Base-by-base conservation (phyloP, 2,888 invertebrate species). In the Trypoxylon attenuatum region DNA sequence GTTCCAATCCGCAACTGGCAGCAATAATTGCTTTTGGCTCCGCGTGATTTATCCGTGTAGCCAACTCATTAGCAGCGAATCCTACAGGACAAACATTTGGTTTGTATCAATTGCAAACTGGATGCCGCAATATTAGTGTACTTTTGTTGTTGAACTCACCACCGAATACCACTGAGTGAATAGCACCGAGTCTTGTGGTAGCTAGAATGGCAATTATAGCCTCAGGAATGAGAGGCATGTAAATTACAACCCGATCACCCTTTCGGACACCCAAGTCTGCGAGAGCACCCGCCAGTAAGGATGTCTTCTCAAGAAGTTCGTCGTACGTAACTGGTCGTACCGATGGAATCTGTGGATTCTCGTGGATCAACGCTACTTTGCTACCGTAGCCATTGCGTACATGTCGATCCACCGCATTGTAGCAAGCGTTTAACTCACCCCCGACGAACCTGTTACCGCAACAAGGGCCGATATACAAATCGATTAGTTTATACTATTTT, bases 121-220 rank as follows among this genome's bases (percentile, higher is more conserved):
- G n/a, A n/a, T n/a, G n/a, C n/a, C n/a, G n/a, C n/a, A n/a, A n/a
- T n/a, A n/a, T n/a, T n/a, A n/a, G n/a, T n/a, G n/a, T n/a, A n/a
- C n/a, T n/a, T n/a, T n/a, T n/a, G n/a, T n/a, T n/a, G n/a, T n/a
- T n/a, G n/a, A n/a, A n/a, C 58, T 67, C 86, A 93, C 94, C 96
- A 82, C 97, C 98, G 88, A 98, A 98, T 0, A 98, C 97, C 0
- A 97, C 94, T 0, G 96, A 96, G 84, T 98, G 97, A n/a, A 96
- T 90, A 1, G 96, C 97, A 0, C 97, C 98, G 6, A 97, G 88
- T 43, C 98, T 89, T 29, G 93, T 94, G 1, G 93, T 93, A 0
- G 97, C 97, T 77, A 97, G 86, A 94, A 97, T 97, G 0, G 96
- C 92, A 51, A 96, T 90, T 43, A 97, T 91, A 0, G 96, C 94